Evolutionary conservation across 2,797 vertebrate genomes (phyloP).

Genomic region (Sebastes reedi): DNA sequence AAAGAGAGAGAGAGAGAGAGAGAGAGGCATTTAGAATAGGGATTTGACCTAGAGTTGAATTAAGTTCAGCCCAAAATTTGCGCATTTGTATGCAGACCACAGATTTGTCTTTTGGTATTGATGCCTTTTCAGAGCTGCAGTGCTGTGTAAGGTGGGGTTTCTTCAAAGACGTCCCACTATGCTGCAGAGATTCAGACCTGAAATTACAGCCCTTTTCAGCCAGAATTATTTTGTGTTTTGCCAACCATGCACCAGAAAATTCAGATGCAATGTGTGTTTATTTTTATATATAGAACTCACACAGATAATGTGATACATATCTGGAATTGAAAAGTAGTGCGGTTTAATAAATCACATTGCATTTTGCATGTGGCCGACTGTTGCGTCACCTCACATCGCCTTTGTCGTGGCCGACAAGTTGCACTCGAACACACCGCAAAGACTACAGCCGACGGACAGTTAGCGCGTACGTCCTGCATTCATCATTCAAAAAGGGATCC

Average conservation of each 20-base stretch:
- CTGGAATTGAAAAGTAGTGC: neutral
- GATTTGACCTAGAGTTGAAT: constrained; percentile 8
- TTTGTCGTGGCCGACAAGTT: too few species aligned
- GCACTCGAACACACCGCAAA: too few species aligned
- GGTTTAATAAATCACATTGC: neutral
- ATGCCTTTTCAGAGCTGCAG: constrained; percentile 5
- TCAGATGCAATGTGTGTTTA: neutral
- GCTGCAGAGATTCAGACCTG: constrained; percentile 14
- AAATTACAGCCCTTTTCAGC: neutral
- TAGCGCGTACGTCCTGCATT: too few species aligned
- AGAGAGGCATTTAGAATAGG: neutral
- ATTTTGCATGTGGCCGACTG: neutral
- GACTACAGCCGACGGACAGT: too few species aligned
- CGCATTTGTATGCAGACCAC: constrained; percentile 23
- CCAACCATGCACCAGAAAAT: neutral
- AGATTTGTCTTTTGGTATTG: constrained; percentile 8
- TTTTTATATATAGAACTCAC: neutral
- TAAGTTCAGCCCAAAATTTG: constrained; percentile 2
- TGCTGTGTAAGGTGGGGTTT: neutral
- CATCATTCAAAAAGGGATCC: too few species aligned
- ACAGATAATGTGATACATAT: neutral
- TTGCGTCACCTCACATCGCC: too few species aligned
- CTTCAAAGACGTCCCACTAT: neutral
- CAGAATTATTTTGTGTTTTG: neutral
- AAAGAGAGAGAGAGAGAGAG: neutral